Base-by-base conservation (phyloP, 1,140 invertebrate species). In the Amyelois transitella region DNA sequence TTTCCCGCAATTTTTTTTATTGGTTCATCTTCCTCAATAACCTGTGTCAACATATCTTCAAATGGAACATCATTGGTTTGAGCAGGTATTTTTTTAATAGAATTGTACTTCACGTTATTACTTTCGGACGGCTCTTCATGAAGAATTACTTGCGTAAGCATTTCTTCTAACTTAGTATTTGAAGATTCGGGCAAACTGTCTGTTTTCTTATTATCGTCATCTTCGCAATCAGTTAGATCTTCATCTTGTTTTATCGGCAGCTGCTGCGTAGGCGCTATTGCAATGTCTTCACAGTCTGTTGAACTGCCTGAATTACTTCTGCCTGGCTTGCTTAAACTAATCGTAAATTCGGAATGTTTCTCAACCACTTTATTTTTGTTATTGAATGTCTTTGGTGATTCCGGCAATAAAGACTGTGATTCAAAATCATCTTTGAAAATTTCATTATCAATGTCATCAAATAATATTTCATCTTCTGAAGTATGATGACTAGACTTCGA, bases 221-320 rank as follows among this genome's bases (percentile, higher is more conserved):
- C 77, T 69, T 80, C 75, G 60, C 72, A 82, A 60, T 84, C 75
- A 32, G 78, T 84, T 6, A 68, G 8, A 54, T 85, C 73, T 18
- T 77, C 59, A 25, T 50, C 43, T 0, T 4, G 20, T 58, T 61
- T 58, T 45, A 17, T 24, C 14, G 52, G 32, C 50, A 69, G 54
- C 53, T 70, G 71, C 64, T 85, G 76, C n/a, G 67, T 74, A 10
- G 59, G 66, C 43, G 62, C 44, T 43, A 73, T 60, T 51, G 72
- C 67, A 49, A 78, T 55, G 65, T 83, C 80, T 56, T 86, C 80
- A 68, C 77, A 72, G 62, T 85, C 76, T 19, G 72, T 75, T 7
- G 71, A 76, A 58, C 55, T 66, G 51, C 69, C 65, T 22, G 72
- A 72, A 50, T 66, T 63, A n/a, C 45, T 54, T 48, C 60, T 51